Percentiles rank a stretch among this genome's conserved stretches.
These are phyloP conservation scores for Dascyllus trimaculatus DNA, from an alignment of 2,113 vertebrate species.

Conservation along the genomic window DNA sequence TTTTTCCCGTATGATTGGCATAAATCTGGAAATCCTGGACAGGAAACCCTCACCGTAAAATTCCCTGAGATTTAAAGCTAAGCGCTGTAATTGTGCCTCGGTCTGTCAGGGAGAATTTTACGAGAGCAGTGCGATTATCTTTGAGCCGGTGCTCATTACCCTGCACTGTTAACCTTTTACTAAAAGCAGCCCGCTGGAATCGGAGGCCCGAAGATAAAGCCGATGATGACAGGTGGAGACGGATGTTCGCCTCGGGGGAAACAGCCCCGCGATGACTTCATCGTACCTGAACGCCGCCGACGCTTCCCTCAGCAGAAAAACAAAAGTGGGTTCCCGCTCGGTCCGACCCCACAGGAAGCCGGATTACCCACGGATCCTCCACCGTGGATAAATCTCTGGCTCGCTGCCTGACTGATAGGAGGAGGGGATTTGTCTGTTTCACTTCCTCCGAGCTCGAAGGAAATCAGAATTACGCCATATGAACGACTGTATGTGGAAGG, in stretches of 20 bases:
- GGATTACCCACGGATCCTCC: slow-evolving; percentile 1
- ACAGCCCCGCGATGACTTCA: slow-evolving; percentile 60
- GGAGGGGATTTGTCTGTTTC: neutral
- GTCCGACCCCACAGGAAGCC: slow-evolving; percentile 5
- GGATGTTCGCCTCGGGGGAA: slow-evolving; percentile 61
- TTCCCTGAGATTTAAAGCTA: no score
- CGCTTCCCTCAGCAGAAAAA: slow-evolving; percentile 9
- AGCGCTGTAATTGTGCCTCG: no score
- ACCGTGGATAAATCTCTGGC: no score
- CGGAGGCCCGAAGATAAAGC: slow-evolving; percentile 30
- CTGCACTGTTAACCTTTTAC: slow-evolving; percentile 25
- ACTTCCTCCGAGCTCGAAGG: neutral
- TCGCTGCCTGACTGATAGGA: slow-evolving; percentile 30
- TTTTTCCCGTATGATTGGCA: neutral
- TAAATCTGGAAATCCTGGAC: neutral
- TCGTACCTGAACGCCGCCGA: slow-evolving; percentile 33
- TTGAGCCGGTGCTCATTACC: no score
- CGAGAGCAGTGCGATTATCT: no score
- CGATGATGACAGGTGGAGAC: slow-evolving; percentile 53
- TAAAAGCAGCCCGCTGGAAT: slow-evolving; percentile 53
- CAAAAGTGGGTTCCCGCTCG: no score
- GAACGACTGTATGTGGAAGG: no score
- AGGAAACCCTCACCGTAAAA: no score
- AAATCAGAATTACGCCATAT: no score
- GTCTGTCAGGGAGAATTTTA: no score